Evolutionary conservation across 2,888 invertebrate genomes (phyloP), one percentile per base, ranked within the genome.

Genomic region (Pemphredon lugubris): DNA sequence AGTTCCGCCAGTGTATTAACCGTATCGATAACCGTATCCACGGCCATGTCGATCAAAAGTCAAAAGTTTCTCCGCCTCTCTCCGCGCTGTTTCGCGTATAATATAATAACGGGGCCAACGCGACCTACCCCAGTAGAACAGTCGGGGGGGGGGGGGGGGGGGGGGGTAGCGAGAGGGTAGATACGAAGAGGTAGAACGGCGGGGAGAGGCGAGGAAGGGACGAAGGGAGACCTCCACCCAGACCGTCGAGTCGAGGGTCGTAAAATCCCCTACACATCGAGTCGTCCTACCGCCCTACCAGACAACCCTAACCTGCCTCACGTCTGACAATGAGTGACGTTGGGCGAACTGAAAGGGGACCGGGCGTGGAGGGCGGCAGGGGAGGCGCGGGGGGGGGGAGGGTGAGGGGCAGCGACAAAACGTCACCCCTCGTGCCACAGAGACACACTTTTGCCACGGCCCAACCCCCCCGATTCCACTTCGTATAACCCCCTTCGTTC

Each of bases 301-400:
- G 85, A 84, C 83, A 68, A 77, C 84, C 86, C 86, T 82, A 82
- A 86, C 86, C 87, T 84, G 77, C 82, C 78, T 65, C 75, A 81
- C 75, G 81, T 82, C 82, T 82, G 80, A 80, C 59, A n/a, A n/a
- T n/a, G n/a, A n/a, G n/a, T 83, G 81, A 84, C 81, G 77, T 77
- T 63, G 82, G 77, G 67, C 75, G 80, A 83, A 63, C 65, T 75
- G 67, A 79, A 77, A 73, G 68, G 66, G 70, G 70, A 23, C 67
- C 73, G 82, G 77, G 67, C 75, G 80, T 81, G 65, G 68, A 64
- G 70, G 70, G 18, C 67, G 71, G 16, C 54, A 48, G 34, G 59
- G 47, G 39, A 30, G 37, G 32, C 40, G 40, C 23, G 9, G 39
- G 58, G 59, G 34, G 47, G 57, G 47, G 71, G 50, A 50, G 39